Conservation (phyloP, 2,113 vertebrate genomes). For the Euleptes europaea region DNA sequence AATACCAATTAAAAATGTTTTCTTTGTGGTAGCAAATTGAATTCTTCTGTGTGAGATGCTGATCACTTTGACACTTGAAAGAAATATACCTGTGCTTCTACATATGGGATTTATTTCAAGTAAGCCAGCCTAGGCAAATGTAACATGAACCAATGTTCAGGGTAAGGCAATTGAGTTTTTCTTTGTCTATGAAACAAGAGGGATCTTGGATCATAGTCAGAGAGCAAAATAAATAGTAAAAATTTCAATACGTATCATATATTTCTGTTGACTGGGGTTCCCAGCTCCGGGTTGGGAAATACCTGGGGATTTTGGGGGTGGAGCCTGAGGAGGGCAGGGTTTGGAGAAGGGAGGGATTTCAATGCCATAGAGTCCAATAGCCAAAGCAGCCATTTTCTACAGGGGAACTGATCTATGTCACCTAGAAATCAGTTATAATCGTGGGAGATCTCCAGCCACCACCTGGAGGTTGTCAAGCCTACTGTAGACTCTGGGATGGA, state of each 20-base stretch:
- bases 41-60: background rate
- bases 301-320: no score
- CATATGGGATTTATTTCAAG: background rate
- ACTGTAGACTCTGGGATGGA: background rate
- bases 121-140: background rate
- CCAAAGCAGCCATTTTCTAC: no score
- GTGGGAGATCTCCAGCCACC: no score
- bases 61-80: background rate
- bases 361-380: no score
- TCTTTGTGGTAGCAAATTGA: background rate
- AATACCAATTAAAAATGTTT: background rate
- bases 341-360: no score
- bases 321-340: no score
- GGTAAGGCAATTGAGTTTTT: background rate
- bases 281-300: no score
- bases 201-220: background rate
- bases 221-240: background rate
- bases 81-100: background rate
- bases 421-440: no score
- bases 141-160: background rate
- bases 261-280: no score
- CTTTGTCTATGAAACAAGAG: no score
- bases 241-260: background rate
- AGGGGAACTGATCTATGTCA: no score
- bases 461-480: no score